Conservation (phyloP, 2,113 vertebrate genomes). For the Blennius ocellaris region DNA sequence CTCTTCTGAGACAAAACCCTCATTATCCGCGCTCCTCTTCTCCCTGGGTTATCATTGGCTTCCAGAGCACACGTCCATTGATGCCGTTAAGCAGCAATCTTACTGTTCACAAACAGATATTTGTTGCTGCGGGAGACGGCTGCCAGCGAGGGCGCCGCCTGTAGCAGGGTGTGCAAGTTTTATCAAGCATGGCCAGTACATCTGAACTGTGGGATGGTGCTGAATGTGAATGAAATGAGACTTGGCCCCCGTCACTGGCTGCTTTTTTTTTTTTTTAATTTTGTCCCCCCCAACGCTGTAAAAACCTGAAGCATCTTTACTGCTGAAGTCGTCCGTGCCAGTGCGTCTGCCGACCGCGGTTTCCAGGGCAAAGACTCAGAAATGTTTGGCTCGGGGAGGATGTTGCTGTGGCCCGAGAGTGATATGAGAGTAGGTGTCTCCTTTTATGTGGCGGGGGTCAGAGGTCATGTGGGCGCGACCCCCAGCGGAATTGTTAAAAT, state of each 20-base stretch:
- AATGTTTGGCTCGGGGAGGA: constrained; percentile 78
- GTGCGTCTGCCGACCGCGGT: constrained; percentile 61
- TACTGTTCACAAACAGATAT: constrained; percentile 72
- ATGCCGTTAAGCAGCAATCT: constrained; percentile 64
- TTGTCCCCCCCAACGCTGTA: constrained; percentile 63
- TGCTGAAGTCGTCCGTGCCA: constrained; percentile 58
- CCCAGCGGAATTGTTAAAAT: constrained; percentile 72
- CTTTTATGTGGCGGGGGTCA: constrained; percentile 81
- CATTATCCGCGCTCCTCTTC: constrained; percentile 58
- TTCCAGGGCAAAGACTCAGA: constrained; percentile 70
- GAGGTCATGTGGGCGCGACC: constrained; percentile 72
- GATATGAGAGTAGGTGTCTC: constrained; percentile 80
- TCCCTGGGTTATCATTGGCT: constrained; percentile 72
- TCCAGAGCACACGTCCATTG: constrained; percentile 76
- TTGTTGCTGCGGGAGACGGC: constrained; percentile 68
- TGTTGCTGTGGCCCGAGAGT: constrained; percentile 66
- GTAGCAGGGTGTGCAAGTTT: constrained; percentile 60
- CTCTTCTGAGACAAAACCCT: constrained; percentile 67
- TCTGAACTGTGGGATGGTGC: constrained; percentile 45
- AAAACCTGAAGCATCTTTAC: constrained; percentile 71
- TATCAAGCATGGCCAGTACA: constrained; percentile 58
- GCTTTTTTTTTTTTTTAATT: too few relatives aligned
- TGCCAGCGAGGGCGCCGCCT: constrained; percentile 44
- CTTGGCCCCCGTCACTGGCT: constrained; percentile 39
- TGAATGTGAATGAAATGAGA: constrained; percentile 59